Evolutionary conservation across 2,797 vertebrate genomes (phyloP), one percentile per base, ranked within the genome.

Genomic region (Zenarchopterus dispar): DNA sequence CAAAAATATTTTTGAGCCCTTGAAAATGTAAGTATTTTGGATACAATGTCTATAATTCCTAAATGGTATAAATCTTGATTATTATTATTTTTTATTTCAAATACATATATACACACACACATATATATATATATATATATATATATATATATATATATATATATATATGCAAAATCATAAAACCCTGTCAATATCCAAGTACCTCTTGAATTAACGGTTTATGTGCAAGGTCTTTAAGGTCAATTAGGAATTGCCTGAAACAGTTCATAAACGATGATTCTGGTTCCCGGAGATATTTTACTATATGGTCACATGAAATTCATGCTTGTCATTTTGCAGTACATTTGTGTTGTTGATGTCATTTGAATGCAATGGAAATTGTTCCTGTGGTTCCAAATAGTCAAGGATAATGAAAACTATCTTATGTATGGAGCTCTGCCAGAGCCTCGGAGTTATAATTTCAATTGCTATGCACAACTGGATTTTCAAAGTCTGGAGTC

Each of bases 391-490:
- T 59, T 60, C 60, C 33, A 50, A 45, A 56, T 55, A 81, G 66
- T 75, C 52, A 70, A 80, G 77, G 65, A 82, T 85, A 85, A 89
- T 82, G 68, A 84, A 82, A 84, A 85, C 71, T 45, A 31, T 54
- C 16, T 21, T 56, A 80, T 41, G 16, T 16, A 36, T 13, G 47
- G 49, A 51, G 56, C 70, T 71, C 65, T 58, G 57, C 69, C 39
- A 68, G 53, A 80, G 82, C 70, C 70, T 80, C 56, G 45, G 55
- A 84, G 77, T 85, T 89, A 85, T 82, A 78, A 88, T 88, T 85
- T 75, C 69, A 87, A 79, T 90, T 91, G 83, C 84, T 87, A 89
- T 90, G 86, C 85, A 87, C 73, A 75, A 78, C 85, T 85, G 77
- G 61, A 85, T 82, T 84, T 85, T 84, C 82, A 86, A 90, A 84